phyloP scores from a whole-genome alignment of 2,888 invertebrate genomes.

The Xiphydria camelus region DNA sequence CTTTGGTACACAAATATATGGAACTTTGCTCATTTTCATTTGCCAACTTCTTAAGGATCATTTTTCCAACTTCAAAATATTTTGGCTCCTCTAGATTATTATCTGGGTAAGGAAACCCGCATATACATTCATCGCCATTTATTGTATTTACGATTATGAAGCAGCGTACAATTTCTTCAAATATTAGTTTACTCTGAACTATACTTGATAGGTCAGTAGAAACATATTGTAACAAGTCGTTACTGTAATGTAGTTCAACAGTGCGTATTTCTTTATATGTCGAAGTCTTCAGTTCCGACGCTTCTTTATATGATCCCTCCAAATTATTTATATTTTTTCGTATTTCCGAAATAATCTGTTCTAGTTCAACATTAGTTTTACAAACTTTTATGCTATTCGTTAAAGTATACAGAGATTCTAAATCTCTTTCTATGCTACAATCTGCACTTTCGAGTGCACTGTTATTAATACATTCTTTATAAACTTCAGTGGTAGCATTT shows the following conservation, averaged over 20 bases:
- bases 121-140: constrained; percentile 61
- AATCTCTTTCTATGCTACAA: constrained; percentile 14
- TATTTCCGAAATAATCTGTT: constrained; percentile 32
- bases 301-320: constrained; percentile 32
- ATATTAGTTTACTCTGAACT: constrained; percentile 29
- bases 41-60: constrained; percentile 62
- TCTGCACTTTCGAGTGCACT: background rate
- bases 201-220: constrained; percentile 29
- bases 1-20: constrained; percentile 62
- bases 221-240: constrained; percentile 43
- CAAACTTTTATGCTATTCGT: constrained; percentile 26
- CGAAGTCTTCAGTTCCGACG: constrained; percentile 35
- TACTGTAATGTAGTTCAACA: constrained; percentile 44
- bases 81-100: constrained; percentile 57
- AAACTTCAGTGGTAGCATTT: background rate
- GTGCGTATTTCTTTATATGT: constrained; percentile 43
- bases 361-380: constrained; percentile 30
- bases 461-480: no score
- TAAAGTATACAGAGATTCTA: constrained; percentile 34
- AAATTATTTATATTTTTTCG: constrained; percentile 32
- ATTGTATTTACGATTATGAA: constrained; percentile 64
- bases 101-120: constrained; percentile 65
- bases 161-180: constrained; percentile 57
- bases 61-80: constrained; percentile 63
- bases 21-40: constrained; percentile 58